Evolutionary conservation across 2,888 invertebrate species (phyloP), one percentile per base, ranked within the genome.

Genomic region (Acrobasis consociella): DNA sequence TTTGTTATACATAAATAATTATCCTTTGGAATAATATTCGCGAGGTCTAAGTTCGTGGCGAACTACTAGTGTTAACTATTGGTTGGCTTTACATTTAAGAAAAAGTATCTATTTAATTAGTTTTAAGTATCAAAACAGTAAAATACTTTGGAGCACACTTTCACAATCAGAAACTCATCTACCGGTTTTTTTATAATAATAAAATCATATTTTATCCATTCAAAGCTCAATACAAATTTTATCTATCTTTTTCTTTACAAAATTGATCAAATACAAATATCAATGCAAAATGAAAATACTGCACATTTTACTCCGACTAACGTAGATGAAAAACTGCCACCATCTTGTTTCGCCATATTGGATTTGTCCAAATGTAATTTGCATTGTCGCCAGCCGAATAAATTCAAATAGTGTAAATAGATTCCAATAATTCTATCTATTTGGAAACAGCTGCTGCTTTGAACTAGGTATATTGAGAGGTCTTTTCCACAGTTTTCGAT

Each of bases 311-410:
- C 31, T 13, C 13, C n/a, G 9, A 11, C 15, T 55, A 15, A 11
- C 15, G 11, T 49, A 22, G 49, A 60, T 60, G n/a, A 50, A 55
- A 39, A 59, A 53, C 46, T 53, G 37, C 46, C 49, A 38, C 62
- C 55, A 46, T 56, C 42, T 56, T 56, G 42, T 17, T 11, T 56
- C 56, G 56, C 56, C 56, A 56, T 56, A 39, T 56, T 56, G 42
- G 56, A 42, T 56, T 58, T n/a, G 37, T 50, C 39, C 63, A 59
- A 65, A 64, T 16, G 37, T 59, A 49, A 59, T 49, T 59, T 42
- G 17, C 42, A 46, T 42, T 22, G 46, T 46, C 56, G 39, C 39
- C 42, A 56, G 22, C 42, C 42, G 17, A 56, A 56, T 42, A 46
- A 56, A 46, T 42, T 17, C 56, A 56, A 42, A 56, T 56, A 56